Percentiles rank a stretch among this genome's conserved stretches.
Conservation (phyloP, 2,797 vertebrate genomes). For the Lagocephalus sceleratus region DNA sequence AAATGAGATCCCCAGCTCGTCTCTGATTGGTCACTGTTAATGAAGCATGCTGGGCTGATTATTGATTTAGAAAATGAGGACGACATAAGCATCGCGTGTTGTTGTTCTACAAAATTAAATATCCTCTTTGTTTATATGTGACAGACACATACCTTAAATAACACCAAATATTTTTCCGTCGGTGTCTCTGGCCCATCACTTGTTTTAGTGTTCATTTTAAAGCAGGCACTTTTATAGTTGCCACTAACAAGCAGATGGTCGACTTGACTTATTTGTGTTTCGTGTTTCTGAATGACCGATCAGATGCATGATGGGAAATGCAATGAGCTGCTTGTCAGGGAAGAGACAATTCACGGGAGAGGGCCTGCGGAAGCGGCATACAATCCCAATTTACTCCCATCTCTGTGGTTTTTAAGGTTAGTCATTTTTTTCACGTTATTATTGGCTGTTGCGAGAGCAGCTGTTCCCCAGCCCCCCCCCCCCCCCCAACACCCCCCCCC, state of each 20-base stretch:
- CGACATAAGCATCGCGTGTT: slow-evolving; percentile 97
- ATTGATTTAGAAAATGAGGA: slow-evolving; percentile 99
- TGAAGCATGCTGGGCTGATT: slow-evolving; percentile 99
- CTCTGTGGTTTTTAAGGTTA: slow-evolving; percentile 75
- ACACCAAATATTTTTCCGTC: slow-evolving; percentile 94
- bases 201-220: slow-evolving; percentile 99
- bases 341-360: slow-evolving; percentile 89
- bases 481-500: slow-evolving; percentile 67
- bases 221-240: slow-evolving; percentile 98
- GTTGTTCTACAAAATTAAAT: slow-evolving; percentile 99
- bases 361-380: slow-evolving; percentile 72
- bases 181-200: slow-evolving; percentile 95
- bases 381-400: slow-evolving; percentile 70
- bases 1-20: slow-evolving; percentile 99
- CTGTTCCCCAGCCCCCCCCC: slow-evolving; percentile 77
- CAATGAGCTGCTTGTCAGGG: slow-evolving; percentile 99
- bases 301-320: slow-evolving; percentile 99
- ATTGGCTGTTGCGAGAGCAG: slow-evolving; percentile 82
- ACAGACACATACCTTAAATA: slow-evolving; percentile 92
- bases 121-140: slow-evolving; percentile 91
- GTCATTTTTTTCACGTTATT: slow-evolving; percentile 68
- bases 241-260: slow-evolving; percentile 99
- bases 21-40: slow-evolving; percentile 99
- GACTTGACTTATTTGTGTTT: slow-evolving; percentile 99
- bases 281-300: slow-evolving; percentile 99